Conservation (phyloP, 2,113 vertebrate species). For the Garra rufa region DNA sequence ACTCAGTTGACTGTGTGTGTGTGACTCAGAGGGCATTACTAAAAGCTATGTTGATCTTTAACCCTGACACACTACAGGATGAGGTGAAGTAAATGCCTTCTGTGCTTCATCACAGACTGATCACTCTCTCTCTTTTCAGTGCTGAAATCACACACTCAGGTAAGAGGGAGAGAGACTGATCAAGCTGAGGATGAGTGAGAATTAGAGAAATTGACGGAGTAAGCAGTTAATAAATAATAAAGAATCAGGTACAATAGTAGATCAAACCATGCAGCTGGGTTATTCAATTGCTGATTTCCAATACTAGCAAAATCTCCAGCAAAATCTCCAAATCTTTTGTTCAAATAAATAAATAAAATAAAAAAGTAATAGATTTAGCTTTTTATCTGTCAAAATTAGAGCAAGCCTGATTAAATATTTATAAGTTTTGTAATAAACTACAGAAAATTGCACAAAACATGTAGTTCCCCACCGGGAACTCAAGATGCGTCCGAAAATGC, state of each 20-base stretch:
- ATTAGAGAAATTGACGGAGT: neutral
- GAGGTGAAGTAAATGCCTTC: neutral
- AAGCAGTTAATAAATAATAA: neutral
- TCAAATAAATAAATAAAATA: too few species aligned
- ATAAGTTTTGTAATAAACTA: too few species aligned
- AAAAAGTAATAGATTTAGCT: too few species aligned
- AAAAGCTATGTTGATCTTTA: neutral
- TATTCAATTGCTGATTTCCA: too few species aligned
- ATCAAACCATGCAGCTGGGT: too few species aligned
- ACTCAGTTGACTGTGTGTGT: neutral
- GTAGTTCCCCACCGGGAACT: too few species aligned
- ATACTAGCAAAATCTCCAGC: too few species aligned
- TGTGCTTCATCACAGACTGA: neutral
- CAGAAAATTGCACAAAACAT: too few species aligned
- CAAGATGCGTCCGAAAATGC: too few species aligned
- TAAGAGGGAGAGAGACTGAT: neutral
- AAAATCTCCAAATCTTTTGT: too few species aligned
- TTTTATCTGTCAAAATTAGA: too few species aligned
- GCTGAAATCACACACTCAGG: neutral
- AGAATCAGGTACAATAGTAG: neutral
- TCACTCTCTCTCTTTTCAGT: neutral
- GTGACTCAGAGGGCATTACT: slow-evolving; percentile 1
- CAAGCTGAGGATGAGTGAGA: neutral
- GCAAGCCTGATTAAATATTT: too few species aligned
- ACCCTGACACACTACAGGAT: neutral